These are phyloP conservation scores for Buceros bicornis DNA, from an alignment of 2,797 vertebrate species.

Conservation along the genomic window DNA sequence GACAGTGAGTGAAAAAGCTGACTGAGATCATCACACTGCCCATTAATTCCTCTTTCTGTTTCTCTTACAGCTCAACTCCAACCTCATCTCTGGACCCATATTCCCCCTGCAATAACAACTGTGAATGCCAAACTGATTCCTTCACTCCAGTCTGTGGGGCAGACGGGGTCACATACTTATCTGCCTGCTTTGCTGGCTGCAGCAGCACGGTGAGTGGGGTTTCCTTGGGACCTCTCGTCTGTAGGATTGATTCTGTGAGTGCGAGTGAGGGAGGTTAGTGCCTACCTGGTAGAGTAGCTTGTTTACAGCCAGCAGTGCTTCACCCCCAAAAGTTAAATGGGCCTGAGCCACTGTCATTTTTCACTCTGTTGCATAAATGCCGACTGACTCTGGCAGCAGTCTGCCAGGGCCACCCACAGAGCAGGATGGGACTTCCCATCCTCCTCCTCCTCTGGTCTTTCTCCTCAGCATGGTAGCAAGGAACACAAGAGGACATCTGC, in stretches of 20 bases:
- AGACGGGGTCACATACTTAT: slow-evolving; percentile 94
- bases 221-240: accelerated
- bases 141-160: slow-evolving; percentile 97
- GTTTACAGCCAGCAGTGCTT: neutral
- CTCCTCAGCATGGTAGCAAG: neutral
- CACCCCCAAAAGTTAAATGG: neutral
- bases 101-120: slow-evolving; percentile 90
- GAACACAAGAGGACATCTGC: neutral
- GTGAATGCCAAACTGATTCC: slow-evolving; percentile 94
- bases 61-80: slow-evolving; percentile 78
- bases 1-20: neutral
- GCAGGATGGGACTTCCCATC: neutral
- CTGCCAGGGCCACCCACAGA: neutral
- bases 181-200: slow-evolving; percentile 97
- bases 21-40: neutral
- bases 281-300: neutral
- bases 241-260: neutral
- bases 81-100: slow-evolving; percentile 86
- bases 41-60: neutral
- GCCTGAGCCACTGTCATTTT: neutral
- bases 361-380: neutral
- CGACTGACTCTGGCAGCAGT: neutral
- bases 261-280: neutral
- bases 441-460: neutral
- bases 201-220: slow-evolving; percentile 74